These are phyloP conservation scores for Prosapia bicincta DNA, from an alignment of 2,888 invertebrate species.

Conservation along the genomic window DNA sequence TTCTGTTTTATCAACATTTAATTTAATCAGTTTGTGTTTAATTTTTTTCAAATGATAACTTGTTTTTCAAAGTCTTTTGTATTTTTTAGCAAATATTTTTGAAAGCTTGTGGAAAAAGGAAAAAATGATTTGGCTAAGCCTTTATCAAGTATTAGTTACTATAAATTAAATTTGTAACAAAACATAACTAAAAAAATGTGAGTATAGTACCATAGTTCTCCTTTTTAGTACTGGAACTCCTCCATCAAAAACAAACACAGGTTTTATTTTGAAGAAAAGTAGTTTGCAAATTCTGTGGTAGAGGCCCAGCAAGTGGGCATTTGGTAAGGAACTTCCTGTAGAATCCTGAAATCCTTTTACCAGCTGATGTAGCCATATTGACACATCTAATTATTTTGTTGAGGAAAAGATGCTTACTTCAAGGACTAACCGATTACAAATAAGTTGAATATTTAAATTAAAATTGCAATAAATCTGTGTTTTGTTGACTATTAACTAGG, in stretches of 20 bases:
- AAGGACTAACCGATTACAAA: background rate
- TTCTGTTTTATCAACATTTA: too few relatives aligned
- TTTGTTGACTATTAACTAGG: too few relatives aligned
- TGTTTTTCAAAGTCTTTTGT: too few relatives aligned
- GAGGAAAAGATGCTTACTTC: slow-evolving; percentile 34
- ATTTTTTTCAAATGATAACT: too few relatives aligned
- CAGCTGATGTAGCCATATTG: slow-evolving; percentile 98
- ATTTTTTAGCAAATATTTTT: too few relatives aligned
- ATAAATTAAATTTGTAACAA: slow-evolving; percentile 29
- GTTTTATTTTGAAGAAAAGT: slow-evolving; percentile 90
- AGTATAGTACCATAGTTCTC: slow-evolving; percentile 89
- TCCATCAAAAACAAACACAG: slow-evolving; percentile 98
- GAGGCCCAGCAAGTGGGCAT: slow-evolving; percentile 90
- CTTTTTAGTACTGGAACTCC: slow-evolving; percentile 87
- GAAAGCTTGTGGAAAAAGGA: too few relatives aligned
- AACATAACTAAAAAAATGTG: slow-evolving; percentile 43
- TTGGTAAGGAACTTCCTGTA: slow-evolving; percentile 74
- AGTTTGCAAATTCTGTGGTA: slow-evolving; percentile 95
- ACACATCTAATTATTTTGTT: slow-evolving; percentile 71
- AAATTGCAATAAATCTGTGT: too few relatives aligned
- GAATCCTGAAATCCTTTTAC: slow-evolving; percentile 91
- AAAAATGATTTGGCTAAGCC: too few relatives aligned
- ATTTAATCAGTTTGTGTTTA: too few relatives aligned
- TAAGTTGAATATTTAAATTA: background rate
- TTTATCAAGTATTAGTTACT: too few relatives aligned